These are phyloP conservation scores for Epinephelus malabaricus DNA, from an alignment of 2,797 vertebrate genomes.

Conservation along the genomic window DNA sequence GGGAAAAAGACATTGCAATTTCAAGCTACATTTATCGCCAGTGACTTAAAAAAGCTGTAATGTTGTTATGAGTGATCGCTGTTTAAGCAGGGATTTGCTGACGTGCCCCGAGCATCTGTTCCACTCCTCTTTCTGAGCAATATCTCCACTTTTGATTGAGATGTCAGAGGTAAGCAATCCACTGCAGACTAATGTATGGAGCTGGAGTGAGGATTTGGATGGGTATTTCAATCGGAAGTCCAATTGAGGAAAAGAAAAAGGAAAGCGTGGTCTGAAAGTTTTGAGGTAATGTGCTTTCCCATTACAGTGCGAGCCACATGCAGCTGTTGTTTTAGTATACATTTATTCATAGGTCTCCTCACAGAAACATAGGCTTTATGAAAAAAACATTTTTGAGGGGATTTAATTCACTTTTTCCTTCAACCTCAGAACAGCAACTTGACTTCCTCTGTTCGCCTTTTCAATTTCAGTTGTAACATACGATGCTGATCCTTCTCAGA, in stretches of 20 bases:
- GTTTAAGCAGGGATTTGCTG: constrained; percentile 65
- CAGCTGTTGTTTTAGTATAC: constrained; percentile 71
- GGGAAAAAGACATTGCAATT: constrained; percentile 67
- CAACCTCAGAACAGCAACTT: constrained; percentile 12
- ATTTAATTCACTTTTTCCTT: constrained; percentile 47
- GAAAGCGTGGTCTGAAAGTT: constrained; percentile 27
- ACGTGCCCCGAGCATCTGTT: constrained; percentile 56
- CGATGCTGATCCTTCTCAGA: constrained; percentile 1
- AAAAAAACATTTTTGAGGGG: constrained; percentile 51
- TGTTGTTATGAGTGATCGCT: constrained; percentile 67
- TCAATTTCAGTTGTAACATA: constrained; percentile 1
- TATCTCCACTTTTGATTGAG: constrained; percentile 70
- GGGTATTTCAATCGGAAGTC: constrained; percentile 37
- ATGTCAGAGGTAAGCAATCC: constrained; percentile 59
- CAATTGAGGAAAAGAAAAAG: constrained; percentile 12
- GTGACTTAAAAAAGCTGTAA: constrained; percentile 60
- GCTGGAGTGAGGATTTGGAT: constrained; percentile 20
- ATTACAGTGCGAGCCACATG: constrained; percentile 48
- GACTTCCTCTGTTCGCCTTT: constrained; percentile 29
- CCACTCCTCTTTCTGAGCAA: constrained; percentile 52
- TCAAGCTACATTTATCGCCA: constrained; percentile 81
- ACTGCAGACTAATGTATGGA: constrained; percentile 52
- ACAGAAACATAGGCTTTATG: constrained; percentile 57
- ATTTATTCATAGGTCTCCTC: constrained; percentile 75
- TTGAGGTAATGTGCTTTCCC: constrained; percentile 50